Conservation (phyloP, 2,113 vertebrate genomes). For the Chaetura pelagica region DNA sequence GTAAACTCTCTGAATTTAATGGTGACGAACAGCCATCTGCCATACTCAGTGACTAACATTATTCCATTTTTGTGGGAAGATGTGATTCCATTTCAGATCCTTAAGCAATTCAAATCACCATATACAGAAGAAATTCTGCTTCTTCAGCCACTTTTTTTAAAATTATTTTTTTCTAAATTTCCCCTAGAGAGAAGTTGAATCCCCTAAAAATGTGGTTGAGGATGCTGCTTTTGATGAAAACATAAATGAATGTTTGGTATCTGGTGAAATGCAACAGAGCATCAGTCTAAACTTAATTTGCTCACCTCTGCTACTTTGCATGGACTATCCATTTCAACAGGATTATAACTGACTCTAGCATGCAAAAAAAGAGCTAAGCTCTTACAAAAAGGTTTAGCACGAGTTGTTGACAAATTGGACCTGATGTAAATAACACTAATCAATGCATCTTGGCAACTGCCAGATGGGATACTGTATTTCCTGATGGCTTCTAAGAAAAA, state of each 20-base stretch:
- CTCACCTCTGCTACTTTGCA: background rate
- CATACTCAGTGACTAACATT: background rate
- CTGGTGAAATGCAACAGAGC: background rate
- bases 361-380: background rate
- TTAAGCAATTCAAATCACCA: background rate
- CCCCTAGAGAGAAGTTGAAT: background rate
- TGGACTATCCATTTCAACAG: background rate
- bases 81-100: background rate
- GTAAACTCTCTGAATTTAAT: background rate
- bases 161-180: background rate
- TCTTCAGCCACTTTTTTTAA: background rate
- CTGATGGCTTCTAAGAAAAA: background rate
- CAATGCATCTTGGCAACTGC: background rate
- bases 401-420: background rate
- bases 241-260: background rate
- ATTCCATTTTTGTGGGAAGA: background rate
- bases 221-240: background rate
- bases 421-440: background rate
- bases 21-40: slow-evolving; percentile 42
- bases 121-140: background rate
- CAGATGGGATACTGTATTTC: background rate
- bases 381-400: background rate
- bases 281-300: background rate
- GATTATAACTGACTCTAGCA: background rate
- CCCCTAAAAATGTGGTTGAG: background rate